Evolutionary conservation across 2,113 vertebrate genomes (phyloP).

Genomic region (Thamnophis sirtalis): DNA sequence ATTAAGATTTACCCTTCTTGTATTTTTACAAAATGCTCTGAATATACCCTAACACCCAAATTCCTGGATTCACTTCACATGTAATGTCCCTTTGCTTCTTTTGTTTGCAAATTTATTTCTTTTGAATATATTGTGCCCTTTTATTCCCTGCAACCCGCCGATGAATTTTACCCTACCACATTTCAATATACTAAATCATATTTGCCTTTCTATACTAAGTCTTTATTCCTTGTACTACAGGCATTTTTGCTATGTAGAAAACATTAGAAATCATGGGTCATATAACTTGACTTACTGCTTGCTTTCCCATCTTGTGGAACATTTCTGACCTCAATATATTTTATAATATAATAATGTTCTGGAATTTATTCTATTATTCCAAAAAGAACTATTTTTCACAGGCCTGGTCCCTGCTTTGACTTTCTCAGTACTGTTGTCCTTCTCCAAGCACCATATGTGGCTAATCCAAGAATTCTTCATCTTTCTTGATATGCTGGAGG

Average conservation of each 20-base stretch:
- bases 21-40: not conserved
- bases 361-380: not conserved
- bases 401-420: not conserved
- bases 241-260: not conserved
- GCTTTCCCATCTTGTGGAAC: not conserved
- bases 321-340: not conserved
- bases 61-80: not conserved
- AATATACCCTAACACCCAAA: not conserved
- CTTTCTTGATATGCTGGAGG: not conserved
- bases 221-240: not conserved
- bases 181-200: not conserved
- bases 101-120: not conserved
- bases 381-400: not conserved
- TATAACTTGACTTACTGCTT: not conserved
- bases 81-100: not conserved
- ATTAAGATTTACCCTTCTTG: not conserved
- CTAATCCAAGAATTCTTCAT: not conserved
- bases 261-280: not conserved
- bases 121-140: not conserved
- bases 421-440: not conserved
- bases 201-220: not conserved
- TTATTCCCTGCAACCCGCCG: not conserved
- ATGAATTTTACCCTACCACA: not conserved
- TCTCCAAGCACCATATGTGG: not conserved
- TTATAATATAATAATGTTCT: not conserved